A percentile compares a stretch with the other conserved stretches of the same genome.
phyloP scores from a whole-genome alignment of 2,888 invertebrate genomes.

The Amphiduros pacificus region DNA sequence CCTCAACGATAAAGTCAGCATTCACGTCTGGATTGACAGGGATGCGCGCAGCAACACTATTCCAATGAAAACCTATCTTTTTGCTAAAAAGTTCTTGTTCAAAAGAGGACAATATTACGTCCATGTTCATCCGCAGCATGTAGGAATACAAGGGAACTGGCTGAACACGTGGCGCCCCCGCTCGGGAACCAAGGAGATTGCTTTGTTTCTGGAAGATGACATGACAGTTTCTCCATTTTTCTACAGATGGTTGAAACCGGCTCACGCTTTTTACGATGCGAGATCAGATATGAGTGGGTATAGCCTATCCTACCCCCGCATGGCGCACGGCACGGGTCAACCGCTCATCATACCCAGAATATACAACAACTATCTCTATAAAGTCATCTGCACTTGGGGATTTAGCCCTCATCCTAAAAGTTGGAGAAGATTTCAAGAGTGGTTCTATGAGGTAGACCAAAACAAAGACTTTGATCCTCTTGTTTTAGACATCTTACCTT shows the following conservation, averaged over 20 bases:
- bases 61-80: constrained; percentile 17
- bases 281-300: constrained; percentile 37
- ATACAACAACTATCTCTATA: constrained; percentile 26
- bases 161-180: constrained; percentile 36
- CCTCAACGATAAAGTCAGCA: constrained; percentile 15
- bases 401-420: constrained; percentile 24
- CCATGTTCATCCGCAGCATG: constrained; percentile 24
- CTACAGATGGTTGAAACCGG: constrained; percentile 39
- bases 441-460: constrained; percentile 16
- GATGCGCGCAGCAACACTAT: constrained; percentile 7
- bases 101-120: constrained; percentile 24
- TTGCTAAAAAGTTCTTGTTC: constrained; percentile 28
- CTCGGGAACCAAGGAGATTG: constrained; percentile 38
- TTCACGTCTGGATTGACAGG: constrained; percentile 35
- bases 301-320: constrained; percentile 22
- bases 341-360: constrained; percentile 27
- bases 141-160: constrained; percentile 33
- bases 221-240: constrained; percentile 38
- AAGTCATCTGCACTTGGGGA: constrained; percentile 29
- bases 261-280: constrained; percentile 37
- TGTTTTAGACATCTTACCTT: constrained; percentile 23
- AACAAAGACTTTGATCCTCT: constrained; percentile 20
- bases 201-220: constrained; percentile 44
- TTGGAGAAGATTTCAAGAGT: constrained; percentile 30
- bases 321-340: constrained; percentile 7